Conservation (phyloP, 2,888 invertebrate genomes). For the Trissolcus japonicus region DNA sequence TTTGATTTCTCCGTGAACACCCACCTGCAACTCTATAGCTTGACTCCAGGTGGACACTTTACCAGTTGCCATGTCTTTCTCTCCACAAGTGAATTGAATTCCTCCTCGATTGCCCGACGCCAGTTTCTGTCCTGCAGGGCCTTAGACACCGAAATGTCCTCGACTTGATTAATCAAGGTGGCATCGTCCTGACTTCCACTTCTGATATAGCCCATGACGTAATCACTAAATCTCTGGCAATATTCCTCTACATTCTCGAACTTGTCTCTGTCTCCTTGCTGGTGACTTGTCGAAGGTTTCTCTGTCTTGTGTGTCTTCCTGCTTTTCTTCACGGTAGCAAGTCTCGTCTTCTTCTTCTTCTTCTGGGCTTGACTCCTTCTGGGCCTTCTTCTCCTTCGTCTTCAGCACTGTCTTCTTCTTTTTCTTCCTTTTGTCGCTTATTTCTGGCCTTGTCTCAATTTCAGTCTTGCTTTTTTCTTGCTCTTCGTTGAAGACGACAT, state of each 20-base stretch:
- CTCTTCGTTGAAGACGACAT: conserved; percentile 45
- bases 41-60: conserved; percentile 1
- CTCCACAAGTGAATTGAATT: not conserved
- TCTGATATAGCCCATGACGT: not conserved
- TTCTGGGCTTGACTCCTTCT: too few relatives aligned
- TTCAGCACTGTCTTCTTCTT: not conserved
- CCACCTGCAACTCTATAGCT: not conserved
- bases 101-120: not conserved
- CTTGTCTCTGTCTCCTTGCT: not conserved
- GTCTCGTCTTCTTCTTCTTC: too few relatives aligned
- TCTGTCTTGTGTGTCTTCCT: conserved; percentile 1
- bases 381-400: not conserved
- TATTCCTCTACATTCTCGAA: not conserved
- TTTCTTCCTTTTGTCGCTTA: not conserved
- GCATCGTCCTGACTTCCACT: not conserved
- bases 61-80: not conserved
- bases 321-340: too few relatives aligned
- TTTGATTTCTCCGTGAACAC: not conserved
- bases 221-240: conserved; percentile 3
- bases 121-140: not conserved
- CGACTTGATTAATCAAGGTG: not conserved
- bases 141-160: not conserved
- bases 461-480: not conserved
- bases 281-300: not conserved
- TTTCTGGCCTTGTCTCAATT: not conserved